Conservation (phyloP, 2,888 invertebrate species). For the Nephrotoma appendiculata region DNA sequence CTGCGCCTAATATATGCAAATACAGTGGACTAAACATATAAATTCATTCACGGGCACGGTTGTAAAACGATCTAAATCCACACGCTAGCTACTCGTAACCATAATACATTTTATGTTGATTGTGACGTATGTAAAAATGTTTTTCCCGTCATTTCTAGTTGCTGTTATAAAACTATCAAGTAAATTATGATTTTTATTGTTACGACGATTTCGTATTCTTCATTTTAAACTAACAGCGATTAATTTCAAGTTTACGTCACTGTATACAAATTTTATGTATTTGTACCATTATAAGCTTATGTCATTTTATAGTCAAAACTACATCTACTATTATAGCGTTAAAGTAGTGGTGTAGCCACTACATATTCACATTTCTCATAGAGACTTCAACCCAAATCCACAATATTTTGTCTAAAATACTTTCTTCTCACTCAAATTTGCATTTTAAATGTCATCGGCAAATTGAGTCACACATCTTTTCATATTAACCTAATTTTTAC, state of each 20-base stretch:
- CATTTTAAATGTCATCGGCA: neutral
- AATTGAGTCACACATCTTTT: neutral
- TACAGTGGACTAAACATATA: neutral
- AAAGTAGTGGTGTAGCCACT: too few relatives aligned
- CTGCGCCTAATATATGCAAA: too few relatives aligned
- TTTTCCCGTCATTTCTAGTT: neutral
- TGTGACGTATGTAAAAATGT: neutral
- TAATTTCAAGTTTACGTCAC: neutral
- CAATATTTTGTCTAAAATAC: neutral
- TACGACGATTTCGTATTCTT: neutral
- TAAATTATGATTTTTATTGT: neutral
- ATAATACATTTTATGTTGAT: neutral
- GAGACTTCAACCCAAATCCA: too few relatives aligned
- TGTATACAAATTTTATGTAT: neutral
- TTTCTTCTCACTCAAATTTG: neutral
- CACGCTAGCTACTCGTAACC: neutral
- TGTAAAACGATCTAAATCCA: too few relatives aligned
- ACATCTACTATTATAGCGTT: too few relatives aligned
- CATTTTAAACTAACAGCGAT: neutral
- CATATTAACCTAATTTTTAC: neutral
- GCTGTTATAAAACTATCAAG: neutral
- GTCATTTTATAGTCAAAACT: neutral
- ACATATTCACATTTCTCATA: too few relatives aligned
- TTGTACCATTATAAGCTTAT: neutral
- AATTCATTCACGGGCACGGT: neutral